phyloP scores from a whole-genome alignment of 2,797 vertebrate genomes.

The Eupleurogrammus muticus region DNA sequence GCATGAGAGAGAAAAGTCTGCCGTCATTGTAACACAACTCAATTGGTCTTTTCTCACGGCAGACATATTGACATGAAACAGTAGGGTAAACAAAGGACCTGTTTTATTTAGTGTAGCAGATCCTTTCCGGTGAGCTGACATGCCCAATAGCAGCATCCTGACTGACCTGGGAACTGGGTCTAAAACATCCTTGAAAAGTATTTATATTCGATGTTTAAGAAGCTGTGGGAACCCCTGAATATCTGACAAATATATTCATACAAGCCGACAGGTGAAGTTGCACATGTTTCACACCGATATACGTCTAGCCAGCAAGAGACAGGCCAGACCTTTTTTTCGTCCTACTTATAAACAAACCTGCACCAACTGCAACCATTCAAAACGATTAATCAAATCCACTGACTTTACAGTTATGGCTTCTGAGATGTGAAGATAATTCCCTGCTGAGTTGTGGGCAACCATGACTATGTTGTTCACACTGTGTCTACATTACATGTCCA shows the following conservation, averaged over 20 bases:
- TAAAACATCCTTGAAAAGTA: too few species aligned
- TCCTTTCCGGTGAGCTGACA: too few species aligned
- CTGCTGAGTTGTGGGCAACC: constrained; percentile 10
- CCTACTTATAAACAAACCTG: background rate
- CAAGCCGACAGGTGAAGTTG: constrained; percentile 12
- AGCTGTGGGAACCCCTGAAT: too few species aligned
- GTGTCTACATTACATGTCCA: constrained; percentile 26
- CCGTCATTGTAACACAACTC: too few species aligned
- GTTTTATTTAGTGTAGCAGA: too few species aligned
- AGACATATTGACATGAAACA: too few species aligned
- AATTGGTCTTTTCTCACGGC: too few species aligned
- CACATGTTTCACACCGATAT: background rate
- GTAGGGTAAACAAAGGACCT: too few species aligned
- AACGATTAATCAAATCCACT: constrained; percentile 14
- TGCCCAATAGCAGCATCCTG: too few species aligned
- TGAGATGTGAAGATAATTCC: constrained; percentile 19
- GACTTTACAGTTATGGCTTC: constrained; percentile 11
- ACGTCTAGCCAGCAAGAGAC: background rate
- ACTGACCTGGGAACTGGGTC: too few species aligned
- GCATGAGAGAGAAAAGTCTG: too few species aligned
- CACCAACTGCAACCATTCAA: background rate
- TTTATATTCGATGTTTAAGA: too few species aligned
- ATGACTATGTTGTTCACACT: constrained; percentile 28
- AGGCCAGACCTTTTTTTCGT: background rate
- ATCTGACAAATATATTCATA: background rate